phyloP scores from a whole-genome alignment of 2,113 vertebrate genomes.

The Phodopus roborovskii region DNA sequence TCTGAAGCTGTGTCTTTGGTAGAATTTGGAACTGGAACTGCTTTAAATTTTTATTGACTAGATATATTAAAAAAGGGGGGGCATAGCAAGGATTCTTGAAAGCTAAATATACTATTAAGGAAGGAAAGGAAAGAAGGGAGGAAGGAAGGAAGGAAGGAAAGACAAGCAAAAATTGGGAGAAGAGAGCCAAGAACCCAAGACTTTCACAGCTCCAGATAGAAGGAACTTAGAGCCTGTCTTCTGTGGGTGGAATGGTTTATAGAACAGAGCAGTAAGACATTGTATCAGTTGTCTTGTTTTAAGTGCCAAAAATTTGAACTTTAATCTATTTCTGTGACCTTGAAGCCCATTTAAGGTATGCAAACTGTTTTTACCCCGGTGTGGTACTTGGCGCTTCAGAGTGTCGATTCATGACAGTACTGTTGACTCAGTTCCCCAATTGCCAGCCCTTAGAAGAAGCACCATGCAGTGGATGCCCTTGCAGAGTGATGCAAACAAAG shows the following conservation, averaged over 20 bases:
- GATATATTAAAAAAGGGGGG: neutral
- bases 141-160: neutral
- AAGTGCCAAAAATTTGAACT: neutral
- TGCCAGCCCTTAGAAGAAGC: neutral
- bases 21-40: neutral
- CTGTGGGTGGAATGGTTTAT: neutral
- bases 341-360: constrained; percentile 11
- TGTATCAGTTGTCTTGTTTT: constrained; percentile 7
- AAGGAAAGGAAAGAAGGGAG: neutral
- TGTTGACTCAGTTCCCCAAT: neutral
- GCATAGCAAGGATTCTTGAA: neutral
- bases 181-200: neutral
- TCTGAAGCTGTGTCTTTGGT: constrained; percentile 9
- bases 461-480: too few relatives aligned
- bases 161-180: neutral
- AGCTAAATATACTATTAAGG: neutral
- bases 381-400: neutral
- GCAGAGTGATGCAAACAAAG: neutral
- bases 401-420: neutral
- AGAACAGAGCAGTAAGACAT: neutral
- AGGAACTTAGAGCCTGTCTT: neutral
- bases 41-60: neutral
- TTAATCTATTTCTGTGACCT: constrained; percentile 33
- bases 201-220: neutral
- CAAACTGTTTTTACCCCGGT: neutral